phyloP scores from a whole-genome alignment of 2,888 invertebrate species.

The Dryobotodes eremita region DNA sequence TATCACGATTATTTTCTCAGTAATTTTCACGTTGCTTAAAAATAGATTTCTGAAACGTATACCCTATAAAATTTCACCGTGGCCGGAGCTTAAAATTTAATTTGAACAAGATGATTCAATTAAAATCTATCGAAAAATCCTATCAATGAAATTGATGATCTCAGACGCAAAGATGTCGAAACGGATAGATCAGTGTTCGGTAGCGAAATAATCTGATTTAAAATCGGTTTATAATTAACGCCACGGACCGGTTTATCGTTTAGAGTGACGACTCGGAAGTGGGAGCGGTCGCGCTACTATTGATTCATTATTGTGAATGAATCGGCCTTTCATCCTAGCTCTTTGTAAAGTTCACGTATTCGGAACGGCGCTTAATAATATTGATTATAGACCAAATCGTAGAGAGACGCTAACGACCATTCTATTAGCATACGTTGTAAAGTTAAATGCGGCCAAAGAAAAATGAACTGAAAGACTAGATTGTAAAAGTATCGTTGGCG shows the following conservation, averaged over 20 bases:
- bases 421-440: conserved; percentile 74
- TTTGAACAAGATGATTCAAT: conserved; percentile 78
- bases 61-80: conserved; percentile 56
- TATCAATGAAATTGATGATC: conserved; percentile 85
- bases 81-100: conserved; percentile 75
- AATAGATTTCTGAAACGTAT: conserved; percentile 54
- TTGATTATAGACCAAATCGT: conserved; percentile 81
- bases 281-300: conserved; percentile 79
- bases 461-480: conserved; percentile 66
- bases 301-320: conserved; percentile 89
- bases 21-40: conserved; percentile 51
- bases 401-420: conserved; percentile 78
- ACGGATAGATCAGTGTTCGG: conserved; percentile 81
- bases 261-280: conserved; percentile 83
- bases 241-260: conserved; percentile 82
- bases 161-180: conserved; percentile 80
- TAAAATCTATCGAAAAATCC: conserved; percentile 81
- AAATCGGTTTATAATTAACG: conserved; percentile 88
- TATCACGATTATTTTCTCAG: conserved; percentile 61
- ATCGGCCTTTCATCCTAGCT: conserved; percentile 84
- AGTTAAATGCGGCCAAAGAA: conserved; percentile 65
- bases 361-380: conserved; percentile 80
- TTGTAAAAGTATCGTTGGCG: conserved; percentile 39
- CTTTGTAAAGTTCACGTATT: conserved; percentile 77
- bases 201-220: conserved; percentile 87